Percentiles rank a stretch among this genome's conserved stretches.
phyloP scores from a whole-genome alignment of 35 echinoderm and acorn worm species.

The Stichopus chloronotus region DNA sequence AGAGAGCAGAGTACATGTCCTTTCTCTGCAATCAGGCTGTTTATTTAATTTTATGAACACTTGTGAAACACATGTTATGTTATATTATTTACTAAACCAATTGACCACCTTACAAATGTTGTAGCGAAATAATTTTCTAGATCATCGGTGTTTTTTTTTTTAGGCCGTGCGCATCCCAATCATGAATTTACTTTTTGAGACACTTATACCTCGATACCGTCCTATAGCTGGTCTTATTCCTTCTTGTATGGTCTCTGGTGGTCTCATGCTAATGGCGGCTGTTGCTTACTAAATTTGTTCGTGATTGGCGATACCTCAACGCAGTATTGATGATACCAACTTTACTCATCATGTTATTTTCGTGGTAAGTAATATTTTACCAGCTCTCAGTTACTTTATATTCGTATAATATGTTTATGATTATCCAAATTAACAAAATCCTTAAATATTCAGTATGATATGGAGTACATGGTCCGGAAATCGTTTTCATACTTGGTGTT shows the following conservation, averaged over 20 bases:
- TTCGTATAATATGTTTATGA: neutral
- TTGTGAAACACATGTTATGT: no score
- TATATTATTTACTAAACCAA: no score
- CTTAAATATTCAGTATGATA: neutral
- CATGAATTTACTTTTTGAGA: conserved; percentile 39
- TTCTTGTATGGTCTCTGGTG: neutral
- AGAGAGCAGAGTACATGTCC: no score
- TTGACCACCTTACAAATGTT: no score
- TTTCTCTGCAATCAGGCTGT: no score
- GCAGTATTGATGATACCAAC: neutral
- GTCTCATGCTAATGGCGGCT: conserved; percentile 48
- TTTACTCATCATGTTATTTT: neutral
- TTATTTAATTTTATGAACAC: no score
- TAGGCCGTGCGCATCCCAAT: conserved; percentile 31
- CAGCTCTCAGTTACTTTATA: neutral
- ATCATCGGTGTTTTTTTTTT: neutral
- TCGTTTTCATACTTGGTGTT: no score
- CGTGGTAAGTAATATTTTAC: neutral
- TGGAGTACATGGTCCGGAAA: neutral
- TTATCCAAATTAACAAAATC: neutral
- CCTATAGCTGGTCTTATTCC: neutral
- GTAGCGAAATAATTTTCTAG: no score
- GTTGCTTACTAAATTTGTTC: conserved; percentile 34
- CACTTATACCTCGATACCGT: conserved; percentile 8
- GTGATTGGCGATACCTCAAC: conserved; percentile 47